Evolutionary conservation across 2,113 vertebrate genomes (phyloP).

Genomic region (Columba livia): DNA sequence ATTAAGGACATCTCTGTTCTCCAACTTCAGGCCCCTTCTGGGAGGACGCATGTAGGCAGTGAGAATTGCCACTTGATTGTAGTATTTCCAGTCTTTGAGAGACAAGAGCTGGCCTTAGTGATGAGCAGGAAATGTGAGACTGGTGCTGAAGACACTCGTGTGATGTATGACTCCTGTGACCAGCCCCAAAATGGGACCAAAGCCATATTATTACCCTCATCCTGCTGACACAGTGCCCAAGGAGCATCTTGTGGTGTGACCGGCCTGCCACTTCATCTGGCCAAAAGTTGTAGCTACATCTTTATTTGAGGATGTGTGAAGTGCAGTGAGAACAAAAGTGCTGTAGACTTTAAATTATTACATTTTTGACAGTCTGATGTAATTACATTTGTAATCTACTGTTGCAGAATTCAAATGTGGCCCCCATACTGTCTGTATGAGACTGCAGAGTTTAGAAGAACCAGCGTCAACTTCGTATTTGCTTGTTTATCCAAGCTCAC

Average conservation of each 20-base stretch:
- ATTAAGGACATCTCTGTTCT: not conserved
- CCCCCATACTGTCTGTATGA: not conserved
- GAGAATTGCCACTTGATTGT: not conserved
- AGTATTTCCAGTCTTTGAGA: not conserved
- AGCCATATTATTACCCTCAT: not conserved
- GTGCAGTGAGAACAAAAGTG: not conserved
- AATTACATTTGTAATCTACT: not conserved
- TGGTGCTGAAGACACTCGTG: not conserved
- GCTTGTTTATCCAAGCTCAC: not conserved
- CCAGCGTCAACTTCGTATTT: not conserved
- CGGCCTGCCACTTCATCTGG: not conserved
- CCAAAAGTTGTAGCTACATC: not conserved
- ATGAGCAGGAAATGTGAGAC: not conserved
- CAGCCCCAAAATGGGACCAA: not conserved
- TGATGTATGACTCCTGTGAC: not conserved
- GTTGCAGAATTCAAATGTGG: not conserved
- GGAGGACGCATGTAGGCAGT: fast-evolving
- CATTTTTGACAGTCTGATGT: not conserved
- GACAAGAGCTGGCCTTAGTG: not conserved
- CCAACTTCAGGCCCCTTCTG: not conserved
- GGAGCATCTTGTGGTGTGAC: not conserved
- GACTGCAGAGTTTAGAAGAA: not conserved
- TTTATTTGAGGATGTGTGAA: not conserved
- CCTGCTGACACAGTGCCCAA: not conserved
- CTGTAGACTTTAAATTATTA: not conserved